Base-by-base conservation (phyloP, 2,888 invertebrate species). In the Asteroscopus sphinx region DNA sequence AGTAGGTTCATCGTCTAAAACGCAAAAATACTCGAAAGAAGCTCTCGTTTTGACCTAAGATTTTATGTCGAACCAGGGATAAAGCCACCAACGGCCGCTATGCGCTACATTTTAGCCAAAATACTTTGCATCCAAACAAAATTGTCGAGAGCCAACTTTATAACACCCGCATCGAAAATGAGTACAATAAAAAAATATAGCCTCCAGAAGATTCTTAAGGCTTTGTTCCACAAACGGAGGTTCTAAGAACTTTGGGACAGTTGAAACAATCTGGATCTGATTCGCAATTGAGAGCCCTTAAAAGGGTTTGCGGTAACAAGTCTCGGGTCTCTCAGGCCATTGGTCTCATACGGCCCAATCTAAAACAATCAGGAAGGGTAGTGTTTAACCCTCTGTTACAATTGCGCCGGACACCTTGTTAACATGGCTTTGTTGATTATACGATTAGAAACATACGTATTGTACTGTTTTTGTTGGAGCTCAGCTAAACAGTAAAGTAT, bases 201-300 rank as follows among this genome's bases (percentile, higher is more conserved):
- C 33, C 17, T 12, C 28, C 12, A 28, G 16, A 32, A 52, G 37
- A 40, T 59, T 51, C 8, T 49, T 17, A 52, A 46, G 15, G 33
- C 52, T 49, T 52, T 54, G 8, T 44, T 51, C 7, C 3, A 16
- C 15, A 56, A 67, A 68, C 39, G 2, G 28, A 32, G 32, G 26
- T 42, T 36, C 25, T 35, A 33, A 44, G 28, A 76, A 79, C 78
- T 61, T 59, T 62, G 68, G 76, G 69, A 75, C 70, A 73, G 77
- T 79, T 76, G 72, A 78, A 82, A 82, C 83, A n/a, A n/a, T n/a
- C n/a, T n/a, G n/a, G 83, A 87, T 85, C 81, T 79, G 82, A 87
- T 89, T 89, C 89, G 86, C 82, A 85, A 86, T 86, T 85, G 81
- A 68, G 75, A 76, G 67, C 44, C 52, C 70, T 81, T 80, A 81